A percentile compares a stretch with the other conserved stretches of the same genome.
Conservation (phyloP, 2,113 vertebrate genomes). For the Xenopus borealis region DNA sequence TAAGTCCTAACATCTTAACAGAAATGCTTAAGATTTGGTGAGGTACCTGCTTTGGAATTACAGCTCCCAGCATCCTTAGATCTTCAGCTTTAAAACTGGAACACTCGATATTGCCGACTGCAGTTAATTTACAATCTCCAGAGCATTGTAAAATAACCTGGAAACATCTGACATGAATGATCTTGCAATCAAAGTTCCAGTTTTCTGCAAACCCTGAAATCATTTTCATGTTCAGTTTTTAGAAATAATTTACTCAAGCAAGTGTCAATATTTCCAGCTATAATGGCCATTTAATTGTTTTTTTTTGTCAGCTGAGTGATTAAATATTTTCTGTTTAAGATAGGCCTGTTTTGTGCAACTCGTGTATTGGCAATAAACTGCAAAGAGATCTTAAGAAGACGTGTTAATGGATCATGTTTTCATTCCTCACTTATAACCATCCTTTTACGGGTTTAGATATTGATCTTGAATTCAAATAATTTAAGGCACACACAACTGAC, state of each 20-base stretch:
- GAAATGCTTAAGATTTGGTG: too few relatives aligned
- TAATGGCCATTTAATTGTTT: conserved; percentile 39
- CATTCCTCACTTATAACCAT: conserved; percentile 32
- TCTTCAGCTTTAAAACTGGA: too few relatives aligned
- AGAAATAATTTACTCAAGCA: conserved; percentile 39
- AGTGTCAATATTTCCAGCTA: conserved; percentile 34
- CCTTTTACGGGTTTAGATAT: conserved; percentile 35
- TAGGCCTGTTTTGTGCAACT: conserved; percentile 28
- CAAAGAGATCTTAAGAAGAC: conserved; percentile 27
- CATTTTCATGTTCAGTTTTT: conserved; percentile 36
- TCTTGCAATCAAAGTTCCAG: background rate
- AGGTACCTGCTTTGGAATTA: too few relatives aligned
- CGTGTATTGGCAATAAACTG: conserved; percentile 38
- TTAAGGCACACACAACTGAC: conserved; percentile 7
- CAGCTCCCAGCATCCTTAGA: too few relatives aligned
- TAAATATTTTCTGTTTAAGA: conserved; percentile 37
- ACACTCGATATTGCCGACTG: background rate
- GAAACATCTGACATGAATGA: conserved; percentile 20
- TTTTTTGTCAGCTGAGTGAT: conserved; percentile 25
- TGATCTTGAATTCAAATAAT: conserved; percentile 26
- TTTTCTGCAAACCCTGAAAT: conserved; percentile 24
- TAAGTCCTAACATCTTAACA: too few relatives aligned
- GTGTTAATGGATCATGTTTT: conserved; percentile 39
- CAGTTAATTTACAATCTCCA: conserved; percentile 15
- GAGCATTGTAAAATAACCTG: conserved; percentile 13